These are phyloP conservation scores for Oreochromis spilurus DNA, from an alignment of 2,113 vertebrate species.

Conservation along the genomic window DNA sequence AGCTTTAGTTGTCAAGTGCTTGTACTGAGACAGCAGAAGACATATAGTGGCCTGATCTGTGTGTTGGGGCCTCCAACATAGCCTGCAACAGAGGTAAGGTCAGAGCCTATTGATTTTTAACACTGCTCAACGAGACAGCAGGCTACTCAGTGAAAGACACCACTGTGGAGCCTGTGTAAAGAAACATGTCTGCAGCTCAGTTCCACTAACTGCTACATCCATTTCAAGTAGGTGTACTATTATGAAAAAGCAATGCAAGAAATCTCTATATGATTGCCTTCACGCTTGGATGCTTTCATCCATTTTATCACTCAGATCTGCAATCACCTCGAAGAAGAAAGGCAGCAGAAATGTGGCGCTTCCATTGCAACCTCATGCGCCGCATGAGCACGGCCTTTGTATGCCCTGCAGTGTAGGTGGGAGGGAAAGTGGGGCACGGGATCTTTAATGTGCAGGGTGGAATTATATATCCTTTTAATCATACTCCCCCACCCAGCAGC, in stretches of 20 bases:
- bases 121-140: conserved; percentile 45
- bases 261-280: conserved; percentile 57
- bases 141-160: conserved; percentile 33
- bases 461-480: conserved; percentile 93
- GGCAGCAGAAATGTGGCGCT: conserved; percentile 11
- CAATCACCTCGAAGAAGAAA: conserved; percentile 57
- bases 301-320: conserved; percentile 57
- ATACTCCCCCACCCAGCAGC: conserved; percentile 74
- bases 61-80: conserved; percentile 53
- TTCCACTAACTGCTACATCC: conserved; percentile 35
- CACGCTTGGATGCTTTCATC: conserved; percentile 58
- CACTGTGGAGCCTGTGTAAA: conserved; percentile 30
- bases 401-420: conserved; percentile 36
- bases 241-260: conserved; percentile 55
- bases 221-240: conserved; percentile 48
- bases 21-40: conserved; percentile 11
- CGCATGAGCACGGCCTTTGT: conserved; percentile 14
- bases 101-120: conserved; percentile 71
- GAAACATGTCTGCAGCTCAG: conserved; percentile 32
- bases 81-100: conserved; percentile 62
- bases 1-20: conserved; percentile 9
- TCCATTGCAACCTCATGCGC: not conserved
- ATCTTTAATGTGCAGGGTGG: conserved; percentile 81
- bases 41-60: conserved; percentile 37
- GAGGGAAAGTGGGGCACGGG: conserved; percentile 77